Conservation (phyloP, 2,797 vertebrate species). For the Fratercula arctica region DNA sequence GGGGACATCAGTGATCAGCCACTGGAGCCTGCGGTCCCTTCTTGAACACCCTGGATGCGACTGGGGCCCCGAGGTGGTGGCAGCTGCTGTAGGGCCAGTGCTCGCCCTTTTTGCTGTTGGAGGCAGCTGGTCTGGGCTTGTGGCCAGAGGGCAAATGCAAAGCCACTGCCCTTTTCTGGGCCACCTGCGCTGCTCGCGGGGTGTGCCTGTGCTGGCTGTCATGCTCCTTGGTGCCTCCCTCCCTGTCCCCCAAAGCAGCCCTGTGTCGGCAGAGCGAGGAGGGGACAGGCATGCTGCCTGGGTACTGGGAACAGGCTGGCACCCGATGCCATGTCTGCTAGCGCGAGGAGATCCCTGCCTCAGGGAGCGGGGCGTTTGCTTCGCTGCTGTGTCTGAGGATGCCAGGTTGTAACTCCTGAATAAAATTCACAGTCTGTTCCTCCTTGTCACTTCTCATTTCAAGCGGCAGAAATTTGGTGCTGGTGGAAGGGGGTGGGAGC, state of each 20-base stretch:
- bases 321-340: background rate
- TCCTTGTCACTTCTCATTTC: background rate
- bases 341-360: background rate
- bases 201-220: background rate
- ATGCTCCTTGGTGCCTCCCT: background rate
- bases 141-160: background rate
- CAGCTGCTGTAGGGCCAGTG: background rate
- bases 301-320: background rate
- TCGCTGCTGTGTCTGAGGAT: constrained; percentile 16
- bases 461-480: background rate
- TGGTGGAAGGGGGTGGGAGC: background rate
- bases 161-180: background rate
- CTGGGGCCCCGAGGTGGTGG: background rate
- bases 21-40: background rate
- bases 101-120: background rate
- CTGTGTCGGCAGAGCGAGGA: background rate
- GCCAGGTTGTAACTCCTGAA: constrained; percentile 27
- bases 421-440: constrained; percentile 60
- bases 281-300: background rate
- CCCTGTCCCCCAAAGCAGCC: background rate
- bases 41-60: background rate
- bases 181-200: background rate
- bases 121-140: background rate
- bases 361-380: background rate
- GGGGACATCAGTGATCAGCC: constrained; percentile 27